phyloP scores from a whole-genome alignment of 2,113 vertebrate genomes.

The Ceyx margarethae region DNA sequence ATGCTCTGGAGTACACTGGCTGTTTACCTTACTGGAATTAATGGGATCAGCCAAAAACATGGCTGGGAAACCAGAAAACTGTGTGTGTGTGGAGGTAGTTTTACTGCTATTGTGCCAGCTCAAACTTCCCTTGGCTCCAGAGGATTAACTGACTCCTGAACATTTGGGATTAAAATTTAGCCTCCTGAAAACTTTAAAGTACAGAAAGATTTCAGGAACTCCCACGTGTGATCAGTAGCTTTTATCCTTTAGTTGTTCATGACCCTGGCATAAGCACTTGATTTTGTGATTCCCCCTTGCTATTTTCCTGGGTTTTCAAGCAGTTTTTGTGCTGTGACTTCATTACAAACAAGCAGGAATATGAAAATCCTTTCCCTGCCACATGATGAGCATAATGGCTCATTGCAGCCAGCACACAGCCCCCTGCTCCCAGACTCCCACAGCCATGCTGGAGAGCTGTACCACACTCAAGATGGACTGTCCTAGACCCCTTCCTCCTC shows the following conservation, averaged over 20 bases:
- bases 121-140: not conserved
- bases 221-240: not conserved
- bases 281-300: accelerated
- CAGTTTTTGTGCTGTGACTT: not conserved
- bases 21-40: slow-evolving; percentile 39
- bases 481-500: not conserved
- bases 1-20: not conserved
- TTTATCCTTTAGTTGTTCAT: not conserved
- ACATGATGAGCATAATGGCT: not conserved
- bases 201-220: not conserved
- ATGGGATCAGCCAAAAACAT: slow-evolving; percentile 4
- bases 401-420: accelerated
- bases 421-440: no score
- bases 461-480: not conserved
- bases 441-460: accelerated
- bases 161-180: not conserved
- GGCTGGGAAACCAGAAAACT: slow-evolving; percentile 29
- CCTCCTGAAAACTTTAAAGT: not conserved
- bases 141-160: not conserved
- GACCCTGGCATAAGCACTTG: not conserved
- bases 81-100: not conserved
- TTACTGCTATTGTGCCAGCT: not conserved
- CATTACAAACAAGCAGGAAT: not conserved
- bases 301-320: not conserved
- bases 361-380: not conserved